Evolutionary conservation across 2,113 vertebrate genomes (phyloP).

Genomic region (Dinomys branickii): DNA sequence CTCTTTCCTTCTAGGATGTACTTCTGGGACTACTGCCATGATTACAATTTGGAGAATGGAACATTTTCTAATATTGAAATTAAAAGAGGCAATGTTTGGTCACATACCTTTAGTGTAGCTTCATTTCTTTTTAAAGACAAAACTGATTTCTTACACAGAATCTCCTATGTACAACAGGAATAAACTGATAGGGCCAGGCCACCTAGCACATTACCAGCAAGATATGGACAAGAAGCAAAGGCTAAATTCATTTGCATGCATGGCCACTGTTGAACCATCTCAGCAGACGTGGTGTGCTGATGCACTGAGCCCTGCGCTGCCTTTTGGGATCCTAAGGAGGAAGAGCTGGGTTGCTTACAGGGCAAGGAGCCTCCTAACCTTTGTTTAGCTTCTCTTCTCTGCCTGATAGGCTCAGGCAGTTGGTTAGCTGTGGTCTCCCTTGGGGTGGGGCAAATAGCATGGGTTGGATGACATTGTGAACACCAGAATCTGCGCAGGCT

Average conservation of each 20-base stretch:
- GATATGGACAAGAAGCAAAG: not conserved
- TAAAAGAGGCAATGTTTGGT: not conserved
- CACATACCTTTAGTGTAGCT: not conserved
- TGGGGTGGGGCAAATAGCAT: not conserved
- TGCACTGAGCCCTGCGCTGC: not conserved
- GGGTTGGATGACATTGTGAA: not conserved
- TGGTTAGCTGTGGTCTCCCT: not conserved
- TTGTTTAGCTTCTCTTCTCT: not conserved
- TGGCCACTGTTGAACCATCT: no score
- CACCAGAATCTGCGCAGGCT: fast-evolving
- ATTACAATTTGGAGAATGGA: not conserved
- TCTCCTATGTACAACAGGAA: not conserved
- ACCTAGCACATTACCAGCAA: fast-evolving
- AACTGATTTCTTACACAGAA: not conserved
- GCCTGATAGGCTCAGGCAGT: not conserved
- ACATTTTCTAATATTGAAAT: not conserved
- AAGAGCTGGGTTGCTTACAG: not conserved
- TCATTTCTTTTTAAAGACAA: not conserved
- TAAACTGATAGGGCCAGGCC: not conserved
- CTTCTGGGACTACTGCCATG: no score
- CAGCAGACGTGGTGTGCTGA: not conserved
- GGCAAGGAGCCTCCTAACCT: not conserved
- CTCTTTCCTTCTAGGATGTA: not conserved
- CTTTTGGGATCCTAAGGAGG: not conserved
- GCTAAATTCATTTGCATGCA: not conserved